A percentile compares a stretch with the other conserved stretches of the same genome.
These are phyloP conservation scores for Microplitis demolitor DNA, from an alignment of 1,140 invertebrate species.

Conservation along the genomic window DNA sequence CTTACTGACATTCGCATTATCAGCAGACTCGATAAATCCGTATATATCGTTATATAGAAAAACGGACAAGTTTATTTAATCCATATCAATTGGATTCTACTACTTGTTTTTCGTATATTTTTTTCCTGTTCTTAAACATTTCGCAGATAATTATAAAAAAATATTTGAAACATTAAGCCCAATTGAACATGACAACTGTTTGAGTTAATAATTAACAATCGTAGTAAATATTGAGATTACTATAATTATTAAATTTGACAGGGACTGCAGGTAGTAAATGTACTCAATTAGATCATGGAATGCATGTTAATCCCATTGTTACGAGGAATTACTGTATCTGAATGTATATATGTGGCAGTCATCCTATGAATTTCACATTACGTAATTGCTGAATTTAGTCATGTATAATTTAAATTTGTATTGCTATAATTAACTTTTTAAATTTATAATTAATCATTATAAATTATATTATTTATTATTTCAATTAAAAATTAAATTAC, in stretches of 20 bases:
- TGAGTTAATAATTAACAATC: not conserved
- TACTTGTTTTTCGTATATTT: not conserved
- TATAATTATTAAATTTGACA: not conserved
- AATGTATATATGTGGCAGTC: not conserved
- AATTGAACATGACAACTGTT: too few relatives aligned
- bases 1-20: slow-evolving; percentile 11
- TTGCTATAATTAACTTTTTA: too few relatives aligned
- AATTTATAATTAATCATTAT: too few relatives aligned
- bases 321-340: not conserved
- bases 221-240: not conserved
- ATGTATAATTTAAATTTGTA: too few relatives aligned
- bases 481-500: too few relatives aligned
- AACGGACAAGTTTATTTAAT: not conserved
- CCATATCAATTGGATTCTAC: not conserved
- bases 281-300: not conserved
- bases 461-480: too few relatives aligned
- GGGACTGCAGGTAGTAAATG: not conserved
- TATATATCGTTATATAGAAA: not conserved
- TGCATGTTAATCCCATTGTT: not conserved
- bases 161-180: too few relatives aligned
- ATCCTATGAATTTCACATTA: not conserved
- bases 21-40: slow-evolving; percentile 10
- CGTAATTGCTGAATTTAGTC: not conserved
- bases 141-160: too few relatives aligned
- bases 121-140: not conserved